Evolutionary conservation across 2,888 invertebrate genomes (phyloP), one percentile per base, ranked within the genome.

Genomic region (Acrobasis repandana): DNA sequence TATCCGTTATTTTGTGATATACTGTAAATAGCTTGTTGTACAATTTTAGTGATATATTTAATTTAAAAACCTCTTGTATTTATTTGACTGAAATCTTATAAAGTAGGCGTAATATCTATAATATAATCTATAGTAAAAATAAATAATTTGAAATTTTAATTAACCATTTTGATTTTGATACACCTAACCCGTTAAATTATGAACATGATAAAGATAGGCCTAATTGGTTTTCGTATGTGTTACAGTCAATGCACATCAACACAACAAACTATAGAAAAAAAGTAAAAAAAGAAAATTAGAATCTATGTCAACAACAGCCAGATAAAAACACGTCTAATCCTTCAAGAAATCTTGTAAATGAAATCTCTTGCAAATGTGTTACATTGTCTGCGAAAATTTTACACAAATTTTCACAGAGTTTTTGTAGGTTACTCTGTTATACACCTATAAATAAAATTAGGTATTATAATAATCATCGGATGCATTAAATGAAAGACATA

Each of bases 31-130:
- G 88, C 88, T 88, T 80, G 85, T 90, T 91, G 91, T 91, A 91
- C 89, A 91, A 90, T 90, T 85, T 89, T 90, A 91, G 91, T 90
- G 86, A 89, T 91, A 89, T 90, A 90, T 90, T 90, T 91, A 89
- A 90, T 90, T 91, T 88, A 88, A 82, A 76, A 67, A 79, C 77
- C 83, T 81, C 84, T 77, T 92, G 91, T 92, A 92, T 92, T 92
- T 92, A 92, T 91, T 92, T 92, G 92, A 92, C 92, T 92, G 92
- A 92, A 84, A 86, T 84, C 83, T 85, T 88, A 83, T 83, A 87
- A 84, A 86, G 88, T 91, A 90, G 89, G 82, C 77, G 76, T 75
- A 72, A 71, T 80, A 79, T 78, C 73, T 80, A 77, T 76, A 77
- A 77, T 79, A 77, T 75, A 77, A 77, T 79, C 76, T 75, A 79